These are phyloP conservation scores for Gasteruption jaculator DNA, from an alignment of 2,888 invertebrate species.

Conservation along the genomic window DNA sequence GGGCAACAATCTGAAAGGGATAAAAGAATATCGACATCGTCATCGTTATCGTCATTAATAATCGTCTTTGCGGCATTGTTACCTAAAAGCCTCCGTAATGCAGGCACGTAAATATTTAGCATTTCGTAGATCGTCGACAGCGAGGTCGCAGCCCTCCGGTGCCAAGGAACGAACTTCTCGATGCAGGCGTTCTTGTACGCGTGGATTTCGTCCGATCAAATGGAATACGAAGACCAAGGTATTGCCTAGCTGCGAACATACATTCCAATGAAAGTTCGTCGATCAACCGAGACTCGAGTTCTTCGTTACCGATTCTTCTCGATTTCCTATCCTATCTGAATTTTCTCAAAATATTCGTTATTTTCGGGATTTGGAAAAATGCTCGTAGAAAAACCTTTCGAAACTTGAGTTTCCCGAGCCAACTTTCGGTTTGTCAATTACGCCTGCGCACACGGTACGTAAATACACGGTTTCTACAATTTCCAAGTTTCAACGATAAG, in stretches of 20 bases:
- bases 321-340: too few relatives aligned
- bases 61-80: conserved; percentile 2
- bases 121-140: conserved; percentile 59
- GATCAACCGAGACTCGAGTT: too few relatives aligned
- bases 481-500: too few relatives aligned
- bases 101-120: conserved; percentile 78
- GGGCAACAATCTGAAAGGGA: conserved; percentile 58
- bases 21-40: background rate
- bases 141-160: conserved; percentile 57
- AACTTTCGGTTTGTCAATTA: too few relatives aligned
- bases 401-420: too few relatives aligned
- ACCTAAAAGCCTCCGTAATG: conserved; percentile 70
- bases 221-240: conserved; percentile 75
- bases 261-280: conserved; percentile 1
- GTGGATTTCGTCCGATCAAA: conserved; percentile 65
- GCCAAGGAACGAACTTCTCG: conserved; percentile 59
- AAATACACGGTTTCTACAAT: too few relatives aligned
- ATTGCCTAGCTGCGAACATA: conserved; percentile 65
- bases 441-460: too few relatives aligned
- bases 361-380: too few relatives aligned
- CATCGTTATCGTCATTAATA: background rate
- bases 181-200: conserved; percentile 64
- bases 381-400: too few relatives aligned
- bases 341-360: too few relatives aligned
- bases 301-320: too few relatives aligned